Conservation (phyloP, 2,113 vertebrate species). For the Rynchops niger region DNA sequence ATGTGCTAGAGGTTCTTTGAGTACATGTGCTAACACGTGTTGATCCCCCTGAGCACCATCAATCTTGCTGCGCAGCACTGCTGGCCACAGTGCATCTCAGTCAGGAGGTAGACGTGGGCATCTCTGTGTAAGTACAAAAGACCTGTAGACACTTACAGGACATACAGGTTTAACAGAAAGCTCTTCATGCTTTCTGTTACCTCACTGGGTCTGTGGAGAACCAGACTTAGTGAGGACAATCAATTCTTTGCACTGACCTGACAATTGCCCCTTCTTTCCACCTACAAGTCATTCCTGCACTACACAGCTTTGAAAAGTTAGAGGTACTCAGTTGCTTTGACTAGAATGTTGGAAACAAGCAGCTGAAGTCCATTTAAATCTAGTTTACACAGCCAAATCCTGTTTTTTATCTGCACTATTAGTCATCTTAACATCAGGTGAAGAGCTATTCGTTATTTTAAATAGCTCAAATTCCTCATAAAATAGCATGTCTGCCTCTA, state of each 20-base stretch:
- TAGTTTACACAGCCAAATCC: background rate
- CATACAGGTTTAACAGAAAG: accelerated
- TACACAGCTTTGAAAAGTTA: background rate
- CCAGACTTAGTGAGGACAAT: background rate
- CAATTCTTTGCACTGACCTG: background rate
- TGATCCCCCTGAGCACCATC: background rate
- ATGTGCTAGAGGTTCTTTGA: background rate
- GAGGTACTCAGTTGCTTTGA: background rate
- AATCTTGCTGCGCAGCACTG: background rate
- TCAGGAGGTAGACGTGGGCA: background rate
- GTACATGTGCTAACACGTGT: background rate
- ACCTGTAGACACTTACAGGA: background rate
- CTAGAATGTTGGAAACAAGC: background rate
- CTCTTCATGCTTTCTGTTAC: background rate
- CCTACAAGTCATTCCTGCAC: background rate
- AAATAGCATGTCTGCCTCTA: background rate
- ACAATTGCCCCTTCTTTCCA: background rate
- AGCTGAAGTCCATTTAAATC: conserved; percentile 7
- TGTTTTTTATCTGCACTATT: background rate
- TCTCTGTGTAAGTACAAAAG: background rate
- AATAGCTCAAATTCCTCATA: background rate
- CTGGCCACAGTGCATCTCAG: background rate
- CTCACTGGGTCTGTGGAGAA: background rate
- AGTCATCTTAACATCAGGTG: conserved; percentile 18
- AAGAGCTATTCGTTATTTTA: conserved; percentile 33